Evolutionary conservation across 2,888 invertebrate species (phyloP).

Genomic region (Tipula confusa): DNA sequence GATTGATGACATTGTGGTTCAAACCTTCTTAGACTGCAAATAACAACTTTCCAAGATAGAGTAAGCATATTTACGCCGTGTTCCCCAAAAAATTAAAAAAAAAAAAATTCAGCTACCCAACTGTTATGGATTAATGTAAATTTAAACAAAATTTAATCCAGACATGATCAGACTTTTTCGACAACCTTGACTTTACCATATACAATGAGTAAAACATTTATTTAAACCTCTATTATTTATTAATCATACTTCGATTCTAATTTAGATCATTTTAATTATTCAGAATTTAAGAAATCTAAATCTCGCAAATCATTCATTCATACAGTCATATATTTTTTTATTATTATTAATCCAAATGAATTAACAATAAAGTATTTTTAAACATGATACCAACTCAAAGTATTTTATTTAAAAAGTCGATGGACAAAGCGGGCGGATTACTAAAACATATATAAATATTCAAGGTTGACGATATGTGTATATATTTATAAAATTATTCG

Average conservation of each 20-base stretch:
- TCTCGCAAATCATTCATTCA: neutral
- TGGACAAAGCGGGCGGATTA: constrained; percentile 26
- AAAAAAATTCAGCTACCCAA: no score
- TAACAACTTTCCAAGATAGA: no score
- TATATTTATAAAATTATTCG: neutral
- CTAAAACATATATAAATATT: neutral
- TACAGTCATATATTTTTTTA: neutral
- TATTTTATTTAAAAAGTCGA: neutral
- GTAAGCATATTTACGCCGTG: no score
- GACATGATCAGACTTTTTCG: no score
- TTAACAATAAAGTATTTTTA: constrained; percentile 4
- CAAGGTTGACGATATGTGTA: constrained; percentile 25
- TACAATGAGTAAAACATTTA: neutral
- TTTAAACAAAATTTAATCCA: no score
- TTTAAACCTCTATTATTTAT: neutral
- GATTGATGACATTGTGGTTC: no score
- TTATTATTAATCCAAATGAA: constrained; percentile 25
- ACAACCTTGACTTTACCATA: no score
- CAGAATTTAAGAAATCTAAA: neutral
- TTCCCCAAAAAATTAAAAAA: no score
- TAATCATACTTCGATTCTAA: neutral
- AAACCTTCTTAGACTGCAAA: no score
- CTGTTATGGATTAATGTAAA: no score
- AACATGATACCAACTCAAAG: neutral
- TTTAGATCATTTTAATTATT: neutral